Percentiles rank a stretch among this genome's conserved stretches.
These are phyloP conservation scores for Gallinago nigripennis DNA, from an alignment of 2,797 vertebrate genomes.

Conservation along the genomic window DNA sequence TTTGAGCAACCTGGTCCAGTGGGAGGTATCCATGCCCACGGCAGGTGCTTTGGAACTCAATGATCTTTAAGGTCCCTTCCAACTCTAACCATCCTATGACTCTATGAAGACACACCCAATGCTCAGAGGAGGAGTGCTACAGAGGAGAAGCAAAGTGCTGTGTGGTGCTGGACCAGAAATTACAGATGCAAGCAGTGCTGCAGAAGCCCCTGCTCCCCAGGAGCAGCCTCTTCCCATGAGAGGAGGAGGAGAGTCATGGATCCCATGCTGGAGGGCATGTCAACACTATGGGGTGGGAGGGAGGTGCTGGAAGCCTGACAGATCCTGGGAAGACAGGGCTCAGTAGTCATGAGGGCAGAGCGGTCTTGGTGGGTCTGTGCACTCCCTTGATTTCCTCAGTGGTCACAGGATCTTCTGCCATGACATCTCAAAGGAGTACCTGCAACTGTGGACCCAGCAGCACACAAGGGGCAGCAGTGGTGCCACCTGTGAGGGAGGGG, in stretches of 20 bases:
- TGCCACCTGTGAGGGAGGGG: fast-evolving
- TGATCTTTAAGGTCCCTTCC: too few species aligned
- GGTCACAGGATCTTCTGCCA: neutral
- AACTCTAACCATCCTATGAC: too few species aligned
- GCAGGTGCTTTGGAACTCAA: too few species aligned
- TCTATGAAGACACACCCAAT: neutral
- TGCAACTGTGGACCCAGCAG: neutral
- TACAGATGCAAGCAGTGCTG: neutral
- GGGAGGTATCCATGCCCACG: too few species aligned
- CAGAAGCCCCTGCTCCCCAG: neutral
- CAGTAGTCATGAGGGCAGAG: fast-evolving
- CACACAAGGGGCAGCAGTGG: neutral
- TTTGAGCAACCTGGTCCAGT: too few species aligned
- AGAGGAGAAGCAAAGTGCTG: neutral
- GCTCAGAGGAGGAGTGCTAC: neutral
- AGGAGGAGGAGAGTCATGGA: neutral
- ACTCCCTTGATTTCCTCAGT: neutral
- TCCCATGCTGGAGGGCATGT: neutral
- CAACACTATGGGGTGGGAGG: neutral
- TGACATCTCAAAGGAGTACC: neutral
- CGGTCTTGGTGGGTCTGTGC: neutral
- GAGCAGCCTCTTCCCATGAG: neutral
- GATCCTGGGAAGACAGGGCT: neutral
- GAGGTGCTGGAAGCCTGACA: neutral
- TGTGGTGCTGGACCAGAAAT: neutral